Evolutionary conservation across 1,140 invertebrate species (phyloP).

Genomic region (Calosoma granatense): DNA sequence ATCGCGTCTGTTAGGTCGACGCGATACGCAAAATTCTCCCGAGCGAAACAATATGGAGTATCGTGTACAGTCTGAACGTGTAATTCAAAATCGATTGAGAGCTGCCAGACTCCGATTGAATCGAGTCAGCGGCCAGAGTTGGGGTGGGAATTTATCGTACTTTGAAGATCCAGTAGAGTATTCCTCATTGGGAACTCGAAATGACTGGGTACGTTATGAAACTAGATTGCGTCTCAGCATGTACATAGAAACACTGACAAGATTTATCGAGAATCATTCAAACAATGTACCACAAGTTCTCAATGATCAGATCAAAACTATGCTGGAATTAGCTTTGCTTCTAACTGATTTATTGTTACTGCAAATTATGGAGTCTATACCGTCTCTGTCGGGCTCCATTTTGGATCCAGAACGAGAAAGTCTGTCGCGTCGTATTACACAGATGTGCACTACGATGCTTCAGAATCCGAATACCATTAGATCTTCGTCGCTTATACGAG

Average conservation of each 20-base stretch:
- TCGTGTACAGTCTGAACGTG: background rate
- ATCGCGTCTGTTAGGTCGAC: constrained; percentile 11
- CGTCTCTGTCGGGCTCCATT: constrained; percentile 25
- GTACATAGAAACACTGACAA: background rate
- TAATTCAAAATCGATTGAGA: background rate
- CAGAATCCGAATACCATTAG: constrained; percentile 16
- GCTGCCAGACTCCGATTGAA: background rate
- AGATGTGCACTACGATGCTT: constrained; percentile 27
- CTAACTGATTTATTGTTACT: constrained; percentile 28
- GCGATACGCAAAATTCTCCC: background rate
- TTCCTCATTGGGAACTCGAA: background rate
- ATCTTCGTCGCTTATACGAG: background rate
- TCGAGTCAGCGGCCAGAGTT: background rate
- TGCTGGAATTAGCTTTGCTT: constrained; percentile 26
- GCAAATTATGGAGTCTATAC: constrained; percentile 31
- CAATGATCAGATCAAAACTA: background rate
- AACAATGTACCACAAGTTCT: background rate
- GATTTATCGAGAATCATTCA: constrained; percentile 1
- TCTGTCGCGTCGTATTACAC: constrained; percentile 26
- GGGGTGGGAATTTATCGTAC: background rate
- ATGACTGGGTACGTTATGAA: background rate
- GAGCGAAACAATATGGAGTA: background rate
- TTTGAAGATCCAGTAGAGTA: background rate
- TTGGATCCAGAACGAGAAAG: constrained; percentile 25
- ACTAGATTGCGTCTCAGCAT: background rate